Conservation (phyloP, 2,113 vertebrate species). For the Siphamia tubifer region DNA sequence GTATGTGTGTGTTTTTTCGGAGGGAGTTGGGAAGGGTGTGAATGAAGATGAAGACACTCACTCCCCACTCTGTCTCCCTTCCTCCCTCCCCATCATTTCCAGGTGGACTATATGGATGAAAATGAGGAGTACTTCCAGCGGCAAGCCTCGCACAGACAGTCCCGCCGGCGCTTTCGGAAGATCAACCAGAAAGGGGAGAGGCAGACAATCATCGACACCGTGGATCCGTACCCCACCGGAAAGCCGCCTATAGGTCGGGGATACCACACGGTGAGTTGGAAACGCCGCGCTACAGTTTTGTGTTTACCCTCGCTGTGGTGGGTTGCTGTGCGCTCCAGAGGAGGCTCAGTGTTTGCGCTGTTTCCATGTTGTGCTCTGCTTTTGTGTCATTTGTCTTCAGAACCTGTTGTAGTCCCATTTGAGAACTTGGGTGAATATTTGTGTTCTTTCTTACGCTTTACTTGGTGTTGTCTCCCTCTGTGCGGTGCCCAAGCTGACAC, state of each 20-base stretch:
- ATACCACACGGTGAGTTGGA: constrained; percentile 93
- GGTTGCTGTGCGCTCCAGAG: neutral
- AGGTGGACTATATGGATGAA: constrained; percentile 99
- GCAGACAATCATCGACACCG: constrained; percentile 98
- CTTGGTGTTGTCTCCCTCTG: neutral
- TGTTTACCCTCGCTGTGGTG: constrained; percentile 22
- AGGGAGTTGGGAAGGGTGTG: constrained; percentile 7
- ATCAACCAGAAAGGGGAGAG: constrained; percentile 99
- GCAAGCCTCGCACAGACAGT: constrained; percentile 96
- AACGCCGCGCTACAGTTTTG: neutral
- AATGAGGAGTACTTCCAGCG: constrained; percentile 99
- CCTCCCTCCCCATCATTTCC: constrained; percentile 43
- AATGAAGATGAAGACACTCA: constrained; percentile 50
- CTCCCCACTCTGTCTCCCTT: constrained; percentile 35
- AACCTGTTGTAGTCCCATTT: constrained; percentile 23
- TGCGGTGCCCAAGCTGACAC: neutral
- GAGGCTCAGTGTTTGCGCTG: neutral
- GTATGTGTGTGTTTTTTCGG: neutral
- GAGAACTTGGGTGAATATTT: neutral
- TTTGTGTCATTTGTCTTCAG: neutral
- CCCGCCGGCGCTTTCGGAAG: constrained; percentile 95
- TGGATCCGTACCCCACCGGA: constrained; percentile 93
- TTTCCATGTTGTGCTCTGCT: constrained; percentile 3
- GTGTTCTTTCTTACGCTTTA: neutral
- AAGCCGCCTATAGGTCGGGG: constrained; percentile 93